Base-by-base conservation (phyloP, 2,797 vertebrate genomes). In the Botia almorhae region DNA sequence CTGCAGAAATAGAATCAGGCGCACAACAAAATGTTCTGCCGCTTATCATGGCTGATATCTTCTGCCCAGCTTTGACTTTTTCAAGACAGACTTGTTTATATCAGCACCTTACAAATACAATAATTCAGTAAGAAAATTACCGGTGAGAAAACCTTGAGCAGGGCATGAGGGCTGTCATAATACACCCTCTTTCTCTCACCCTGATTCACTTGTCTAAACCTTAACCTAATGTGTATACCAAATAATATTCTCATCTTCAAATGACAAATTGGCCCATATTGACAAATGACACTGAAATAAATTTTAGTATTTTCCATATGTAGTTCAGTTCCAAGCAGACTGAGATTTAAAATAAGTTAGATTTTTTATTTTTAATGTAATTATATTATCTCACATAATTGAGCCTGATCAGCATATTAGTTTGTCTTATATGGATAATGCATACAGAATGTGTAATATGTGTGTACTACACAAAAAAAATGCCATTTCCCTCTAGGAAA, bases 341-440 rank as follows among this genome's bases (percentile, higher is more conserved):
- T 76, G 61, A 76, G 50, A 76, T 43, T 76, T 76, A 43, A 50
- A 53, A 29, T 39, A n/a, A 13, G 19, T 67, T 76, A 77, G 67
- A 10, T 46, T 46, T 46, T 60, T 21, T 10, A 60, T 51, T 60
- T 56, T 23, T 17, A 23, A 19, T 14, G 2, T 61, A 78, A 78
- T 69, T 69, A 58, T 48, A 61, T 69, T 16, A 61, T 51, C 64
- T 56, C 63, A 43, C 55, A 77, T 55, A 43, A 51, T 51, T 69
- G 43, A 71, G 48, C 61, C 21, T 69, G 55, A 39, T 36, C 19
- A 61, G 19, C 23, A 12, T 63, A 76, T 81, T 65, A 65, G 58
- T 70, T 36, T 33, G 58, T 58, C 50, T 56, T 70, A 69, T 58
- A 29, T 19, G 33, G 23, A 23, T 36, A 76, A 43, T 48, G n/a